Evolutionary conservation across 2,113 vertebrate genomes (phyloP).

Genomic region (Rhinolophus sinicus): DNA sequence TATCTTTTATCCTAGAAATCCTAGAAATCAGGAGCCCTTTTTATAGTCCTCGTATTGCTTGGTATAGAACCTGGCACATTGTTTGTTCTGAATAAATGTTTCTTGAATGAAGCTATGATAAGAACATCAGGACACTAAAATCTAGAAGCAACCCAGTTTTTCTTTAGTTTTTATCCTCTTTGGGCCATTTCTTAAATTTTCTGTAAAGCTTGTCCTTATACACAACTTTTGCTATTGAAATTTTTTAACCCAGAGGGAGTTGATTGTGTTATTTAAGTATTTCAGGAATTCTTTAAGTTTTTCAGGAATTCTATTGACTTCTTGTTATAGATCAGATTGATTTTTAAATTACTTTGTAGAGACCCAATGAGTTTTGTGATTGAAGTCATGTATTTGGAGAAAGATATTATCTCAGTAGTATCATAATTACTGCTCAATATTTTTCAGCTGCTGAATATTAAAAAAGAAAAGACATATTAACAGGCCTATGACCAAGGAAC

Average conservation of each 20-base stretch:
- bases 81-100: slow-evolving; percentile 1
- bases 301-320: slow-evolving; percentile 52
- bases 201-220: background rate
- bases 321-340: slow-evolving; percentile 64
- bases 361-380: slow-evolving; percentile 48
- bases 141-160: background rate
- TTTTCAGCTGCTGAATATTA: slow-evolving; percentile 48
- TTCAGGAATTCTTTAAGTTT: slow-evolving; percentile 44
- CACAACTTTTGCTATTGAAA: slow-evolving; percentile 23
- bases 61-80: background rate
- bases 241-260: slow-evolving; percentile 4
- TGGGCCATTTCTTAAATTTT: slow-evolving; percentile 2
- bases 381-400: slow-evolving; percentile 47
- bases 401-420: slow-evolving; percentile 49
- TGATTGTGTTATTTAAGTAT: slow-evolving; percentile 23
- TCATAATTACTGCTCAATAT: slow-evolving; percentile 17
- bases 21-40: background rate
- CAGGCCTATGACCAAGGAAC: background rate
- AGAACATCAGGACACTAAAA: background rate
- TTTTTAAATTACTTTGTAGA: slow-evolving; percentile 72
- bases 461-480: background rate
- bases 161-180: background rate
- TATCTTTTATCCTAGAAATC: background rate
- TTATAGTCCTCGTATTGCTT: background rate
- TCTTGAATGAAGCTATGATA: slow-evolving; percentile 45